A percentile compares a stretch with the other conserved stretches of the same genome.
Evolutionary conservation across 2,888 invertebrate species (phyloP).

Genomic region (Taenaris catops): DNA sequence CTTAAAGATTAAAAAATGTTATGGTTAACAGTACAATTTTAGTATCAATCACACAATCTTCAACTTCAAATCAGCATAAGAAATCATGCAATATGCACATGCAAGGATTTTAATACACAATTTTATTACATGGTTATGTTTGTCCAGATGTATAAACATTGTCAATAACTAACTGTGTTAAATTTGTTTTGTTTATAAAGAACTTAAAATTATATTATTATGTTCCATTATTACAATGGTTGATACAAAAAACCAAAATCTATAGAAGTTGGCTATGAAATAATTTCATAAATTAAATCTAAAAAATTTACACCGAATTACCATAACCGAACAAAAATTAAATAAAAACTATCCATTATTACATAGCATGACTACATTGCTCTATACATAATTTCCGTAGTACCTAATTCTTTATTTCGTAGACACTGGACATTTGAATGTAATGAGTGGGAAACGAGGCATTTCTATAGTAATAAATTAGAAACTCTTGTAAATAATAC

Average conservation of each 20-base stretch:
- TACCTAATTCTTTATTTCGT: slow-evolving; percentile 18
- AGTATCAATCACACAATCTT: slow-evolving; percentile 47
- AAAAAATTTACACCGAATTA: slow-evolving; percentile 26
- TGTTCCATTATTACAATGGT: slow-evolving; percentile 39
- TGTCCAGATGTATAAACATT: slow-evolving; percentile 32
- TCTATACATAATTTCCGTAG: slow-evolving; percentile 29
- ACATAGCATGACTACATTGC: slow-evolving; percentile 51
- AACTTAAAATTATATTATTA: slow-evolving; percentile 53
- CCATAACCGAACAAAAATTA: slow-evolving; percentile 36
- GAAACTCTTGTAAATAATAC: slow-evolving; percentile 1
- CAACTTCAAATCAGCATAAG: slow-evolving; percentile 43
- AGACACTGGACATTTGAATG: slow-evolving; percentile 12
- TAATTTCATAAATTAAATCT: slow-evolving; percentile 14
- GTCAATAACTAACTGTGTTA: slow-evolving; percentile 42
- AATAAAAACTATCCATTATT: slow-evolving; percentile 36
- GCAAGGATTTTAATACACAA: slow-evolving; percentile 43
- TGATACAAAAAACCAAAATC: slow-evolving; percentile 8
- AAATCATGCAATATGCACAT: slow-evolving; percentile 64
- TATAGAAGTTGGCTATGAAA: slow-evolving; percentile 12
- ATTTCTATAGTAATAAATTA: slow-evolving; percentile 2
- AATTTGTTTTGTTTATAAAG: slow-evolving; percentile 25
- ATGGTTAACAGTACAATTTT: slow-evolving; percentile 14
- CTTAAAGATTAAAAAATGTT: slow-evolving; percentile 7
- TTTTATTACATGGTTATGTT: slow-evolving; percentile 54
- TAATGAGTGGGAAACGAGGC: slow-evolving; percentile 15